A percentile compares a stretch with the other conserved stretches of the same genome.
Evolutionary conservation across 64 coral and sea anemone species (phyloP).

Genomic region (Hydrozoanthus tunicans): DNA sequence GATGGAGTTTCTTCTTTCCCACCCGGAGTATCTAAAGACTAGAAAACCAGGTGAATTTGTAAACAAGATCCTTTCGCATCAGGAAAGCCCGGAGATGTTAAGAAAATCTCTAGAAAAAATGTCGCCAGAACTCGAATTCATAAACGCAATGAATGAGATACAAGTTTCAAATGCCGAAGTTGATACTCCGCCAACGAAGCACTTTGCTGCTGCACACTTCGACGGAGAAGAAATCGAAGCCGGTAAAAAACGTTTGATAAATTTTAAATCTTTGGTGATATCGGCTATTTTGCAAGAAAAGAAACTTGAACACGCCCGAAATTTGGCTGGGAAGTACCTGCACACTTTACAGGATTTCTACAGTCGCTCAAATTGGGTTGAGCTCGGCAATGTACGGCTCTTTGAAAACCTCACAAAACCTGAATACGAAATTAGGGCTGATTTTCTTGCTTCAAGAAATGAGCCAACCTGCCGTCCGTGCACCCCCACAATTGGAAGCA

Average conservation of each 20-base stretch:
- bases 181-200: slow-evolving; percentile 37
- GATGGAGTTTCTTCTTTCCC: slow-evolving; percentile 40
- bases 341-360: slow-evolving; percentile 87
- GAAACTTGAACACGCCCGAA: slow-evolving; percentile 63
- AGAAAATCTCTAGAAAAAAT: slow-evolving; percentile 32
- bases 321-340: slow-evolving; percentile 56
- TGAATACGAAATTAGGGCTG: slow-evolving; percentile 20
- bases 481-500: background rate
- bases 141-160: slow-evolving; percentile 74
- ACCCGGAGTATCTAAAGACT: slow-evolving; percentile 63
- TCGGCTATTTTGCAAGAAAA: slow-evolving; percentile 45
- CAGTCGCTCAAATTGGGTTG: slow-evolving; percentile 87
- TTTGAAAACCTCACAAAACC: slow-evolving; percentile 30
- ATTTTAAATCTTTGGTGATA: slow-evolving; percentile 58
- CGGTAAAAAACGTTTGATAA: slow-evolving; percentile 39
- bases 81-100: background rate
- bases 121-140: slow-evolving; percentile 62
- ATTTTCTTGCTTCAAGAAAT: slow-evolving; percentile 12
- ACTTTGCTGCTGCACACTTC: slow-evolving; percentile 58
- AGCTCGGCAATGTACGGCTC: slow-evolving; percentile 58
- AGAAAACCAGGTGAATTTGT: slow-evolving; percentile 17
- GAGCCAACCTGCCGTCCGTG: slow-evolving; percentile 61
- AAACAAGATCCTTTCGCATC: background rate
- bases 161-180: slow-evolving; percentile 64
- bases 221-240: slow-evolving; percentile 68